Conservation (phyloP, 2,113 vertebrate species). For the Myxocyprinus asiaticus region DNA sequence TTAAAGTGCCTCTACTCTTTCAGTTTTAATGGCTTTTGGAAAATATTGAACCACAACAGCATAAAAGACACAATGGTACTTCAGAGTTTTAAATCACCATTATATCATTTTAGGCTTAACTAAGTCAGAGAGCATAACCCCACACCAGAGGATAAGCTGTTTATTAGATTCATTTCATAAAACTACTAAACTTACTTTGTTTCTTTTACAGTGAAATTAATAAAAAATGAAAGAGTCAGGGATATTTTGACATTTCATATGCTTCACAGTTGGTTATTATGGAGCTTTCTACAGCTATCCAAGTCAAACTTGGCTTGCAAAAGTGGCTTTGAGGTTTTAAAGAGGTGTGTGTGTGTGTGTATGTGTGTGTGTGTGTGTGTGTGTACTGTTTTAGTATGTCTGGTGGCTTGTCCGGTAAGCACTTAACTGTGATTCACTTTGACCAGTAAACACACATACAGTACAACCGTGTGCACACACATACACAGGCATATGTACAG, state of each 20-base stretch:
- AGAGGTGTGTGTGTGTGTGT: conserved; percentile 4
- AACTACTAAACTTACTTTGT: not conserved
- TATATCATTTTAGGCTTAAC: not conserved
- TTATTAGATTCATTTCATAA: not conserved
- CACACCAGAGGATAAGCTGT: not conserved
- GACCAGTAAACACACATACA: no score
- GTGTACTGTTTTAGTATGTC: no score
- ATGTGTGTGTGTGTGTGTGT: no score
- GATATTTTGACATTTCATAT: not conserved
- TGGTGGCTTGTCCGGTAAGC: conserved; percentile 25
- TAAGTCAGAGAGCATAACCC: not conserved
- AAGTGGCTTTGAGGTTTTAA: not conserved
- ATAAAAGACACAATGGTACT: not conserved
- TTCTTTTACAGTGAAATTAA: not conserved
- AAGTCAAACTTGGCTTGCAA: not conserved
- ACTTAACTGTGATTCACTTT: conserved; percentile 35
- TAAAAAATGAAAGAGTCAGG: not conserved
- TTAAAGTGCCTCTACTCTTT: not conserved
- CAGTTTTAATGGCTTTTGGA: not conserved
- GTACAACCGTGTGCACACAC: no score
- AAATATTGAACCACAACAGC: not conserved
- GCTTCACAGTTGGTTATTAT: not conserved
- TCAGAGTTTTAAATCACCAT: not conserved
- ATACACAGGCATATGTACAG: no score
- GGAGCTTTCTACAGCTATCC: not conserved